Percentiles rank a stretch among this genome's conserved stretches.
Conservation (phyloP, 2,888 invertebrate species). For the Chamaedrilus cognettii region DNA sequence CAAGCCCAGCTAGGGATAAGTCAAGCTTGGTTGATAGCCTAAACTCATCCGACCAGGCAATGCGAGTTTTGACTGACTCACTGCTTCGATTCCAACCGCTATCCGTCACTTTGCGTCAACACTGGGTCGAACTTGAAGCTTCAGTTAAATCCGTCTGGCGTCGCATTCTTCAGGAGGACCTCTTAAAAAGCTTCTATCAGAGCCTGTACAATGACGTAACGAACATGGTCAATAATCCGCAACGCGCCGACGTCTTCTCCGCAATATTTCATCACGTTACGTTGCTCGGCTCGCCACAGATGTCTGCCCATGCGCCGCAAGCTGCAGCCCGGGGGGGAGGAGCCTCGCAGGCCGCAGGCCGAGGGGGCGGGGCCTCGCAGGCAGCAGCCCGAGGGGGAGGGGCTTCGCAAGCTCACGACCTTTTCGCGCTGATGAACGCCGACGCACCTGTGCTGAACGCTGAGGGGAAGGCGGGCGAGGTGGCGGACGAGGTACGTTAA, state of each 20-base stretch:
- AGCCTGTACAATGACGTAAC: slow-evolving; percentile 28
- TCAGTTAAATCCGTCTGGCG: slow-evolving; percentile 19
- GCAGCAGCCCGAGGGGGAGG: neutral
- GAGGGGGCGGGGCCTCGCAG: neutral
- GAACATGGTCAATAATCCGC: slow-evolving; percentile 21
- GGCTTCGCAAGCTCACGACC: slow-evolving; percentile 4
- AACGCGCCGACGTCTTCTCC: neutral
- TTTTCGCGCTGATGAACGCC: slow-evolving; percentile 27
- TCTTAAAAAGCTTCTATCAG: slow-evolving; percentile 25
- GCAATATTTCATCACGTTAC: slow-evolving; percentile 19
- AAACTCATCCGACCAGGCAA: too few species aligned
- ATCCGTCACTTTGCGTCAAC: neutral
- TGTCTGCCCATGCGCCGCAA: neutral
- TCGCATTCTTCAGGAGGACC: slow-evolving; percentile 19
- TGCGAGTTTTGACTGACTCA: slow-evolving; percentile 10
- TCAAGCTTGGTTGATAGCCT: too few species aligned
- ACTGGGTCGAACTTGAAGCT: neutral
- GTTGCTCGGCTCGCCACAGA: slow-evolving; percentile 5
- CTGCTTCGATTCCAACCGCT: neutral
- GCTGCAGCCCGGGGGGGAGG: neutral
- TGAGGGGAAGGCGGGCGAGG: slow-evolving; percentile 1
- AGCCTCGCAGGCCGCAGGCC: neutral
- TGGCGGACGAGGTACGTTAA: slow-evolving; percentile 12
- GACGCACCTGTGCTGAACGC: slow-evolving; percentile 10
- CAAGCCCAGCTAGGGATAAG: too few species aligned